A percentile compares a stretch with the other conserved stretches of the same genome.
These are phyloP conservation scores for Charina bottae DNA, from an alignment of 2,113 vertebrate genomes.

Conservation along the genomic window DNA sequence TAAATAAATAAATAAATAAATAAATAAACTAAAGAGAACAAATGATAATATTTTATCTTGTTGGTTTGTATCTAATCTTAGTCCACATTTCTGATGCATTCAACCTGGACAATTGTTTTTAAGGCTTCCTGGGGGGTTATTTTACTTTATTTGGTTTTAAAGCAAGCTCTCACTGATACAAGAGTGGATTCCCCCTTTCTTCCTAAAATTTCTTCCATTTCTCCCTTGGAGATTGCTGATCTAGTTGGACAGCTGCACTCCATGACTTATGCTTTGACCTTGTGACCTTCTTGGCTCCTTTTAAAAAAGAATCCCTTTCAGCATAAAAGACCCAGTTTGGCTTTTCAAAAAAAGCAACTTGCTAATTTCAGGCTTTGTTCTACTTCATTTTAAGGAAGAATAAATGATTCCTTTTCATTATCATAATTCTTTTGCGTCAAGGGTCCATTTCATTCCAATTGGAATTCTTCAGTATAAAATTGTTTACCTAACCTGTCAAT, in stretches of 20 bases:
- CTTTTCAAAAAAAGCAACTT: constrained; percentile 51
- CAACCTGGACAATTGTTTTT: constrained; percentile 61
- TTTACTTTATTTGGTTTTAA: neutral
- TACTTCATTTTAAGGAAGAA: constrained; percentile 56
- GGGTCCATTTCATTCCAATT: constrained; percentile 31
- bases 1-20: no score
- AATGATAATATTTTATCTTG: constrained; percentile 70
- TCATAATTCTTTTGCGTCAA: constrained; percentile 46
- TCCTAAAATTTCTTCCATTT: constrained; percentile 67
- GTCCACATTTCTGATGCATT: constrained; percentile 59
- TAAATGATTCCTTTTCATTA: constrained; percentile 49
- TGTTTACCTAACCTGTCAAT: neutral
- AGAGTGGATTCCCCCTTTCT: constrained; percentile 39
- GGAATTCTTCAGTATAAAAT: constrained; percentile 23
- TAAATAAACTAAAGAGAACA: constrained; percentile 72
- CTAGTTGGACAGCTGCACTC: constrained; percentile 60
- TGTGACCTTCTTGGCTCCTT: constrained; percentile 61
- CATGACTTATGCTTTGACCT: constrained; percentile 60
- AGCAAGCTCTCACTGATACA: constrained; percentile 57
- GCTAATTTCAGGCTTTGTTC: constrained; percentile 56
- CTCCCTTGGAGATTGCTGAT: constrained; percentile 70
- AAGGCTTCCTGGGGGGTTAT: neutral
- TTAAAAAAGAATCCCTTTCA: constrained; percentile 65
- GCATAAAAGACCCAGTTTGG: constrained; percentile 62
- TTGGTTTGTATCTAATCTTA: constrained; percentile 45